Base-by-base conservation (phyloP, 2,797 vertebrate genomes). In the Phoeniculus purpureus region DNA sequence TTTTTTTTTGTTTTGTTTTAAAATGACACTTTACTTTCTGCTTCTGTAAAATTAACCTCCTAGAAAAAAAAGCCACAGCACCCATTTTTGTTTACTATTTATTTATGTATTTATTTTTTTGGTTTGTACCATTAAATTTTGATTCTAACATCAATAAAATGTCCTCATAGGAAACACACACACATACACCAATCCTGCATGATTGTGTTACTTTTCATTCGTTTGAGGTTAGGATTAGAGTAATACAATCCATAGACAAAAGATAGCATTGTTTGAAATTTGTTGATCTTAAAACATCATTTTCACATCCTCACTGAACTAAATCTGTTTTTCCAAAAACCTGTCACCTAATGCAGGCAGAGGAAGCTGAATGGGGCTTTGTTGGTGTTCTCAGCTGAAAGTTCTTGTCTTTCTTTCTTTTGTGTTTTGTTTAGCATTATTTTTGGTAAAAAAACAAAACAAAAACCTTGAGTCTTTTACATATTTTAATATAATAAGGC, bases 141-240 rank as follows among this genome's bases (percentile, higher is more conserved):
- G 54, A 71, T 7, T 40, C 59, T 81, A 31, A 64, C 7, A 3
- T 58, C 6, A 59, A 7, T 29, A 89, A 82, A 77, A 62, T 74
- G 60, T 80, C 85, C 51, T 92, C 48, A 68, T 31, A 64, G 54
- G 32, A 94, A 95, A 90, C 31, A 66, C 45, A 59, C 5, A 15
- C 8, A 45, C 2, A 0, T 66, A 40, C 31, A 56, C 19, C 7
- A 74, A 17, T 52, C 45, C 22, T 67, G 7, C 21, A 92, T 51
- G 27, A 75, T 61, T 90, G 62, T 96, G 18, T 58, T 94, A 52
- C 54, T 87, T 92, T 94, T 90, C 45, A 56, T 92, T 17, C 14
- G 7, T 52, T 27, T 45, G 55, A 93, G n/a, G 54, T 93, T 79
- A 74, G 54, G 54, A 70, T 91, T 89, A 90, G 90, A 90, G 72